Evolutionary conservation across 2,113 vertebrate genomes (phyloP).

Genomic region (Bubo scandiacus): DNA sequence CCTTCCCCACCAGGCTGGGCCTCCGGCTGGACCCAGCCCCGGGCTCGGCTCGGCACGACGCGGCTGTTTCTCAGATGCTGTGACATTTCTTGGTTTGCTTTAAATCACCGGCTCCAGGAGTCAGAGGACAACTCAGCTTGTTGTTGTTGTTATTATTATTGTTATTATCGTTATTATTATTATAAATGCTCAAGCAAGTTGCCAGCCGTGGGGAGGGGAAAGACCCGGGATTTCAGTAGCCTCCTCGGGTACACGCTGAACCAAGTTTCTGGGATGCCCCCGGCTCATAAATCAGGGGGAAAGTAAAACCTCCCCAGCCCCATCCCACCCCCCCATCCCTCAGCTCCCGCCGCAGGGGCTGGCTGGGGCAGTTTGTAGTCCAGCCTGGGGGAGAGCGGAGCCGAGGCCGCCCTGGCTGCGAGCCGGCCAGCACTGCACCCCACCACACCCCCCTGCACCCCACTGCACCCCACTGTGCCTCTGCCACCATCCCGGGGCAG

Average conservation of each 20-base stretch:
- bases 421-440: neutral
- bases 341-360: fast-evolving
- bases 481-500: fast-evolving
- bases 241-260: neutral
- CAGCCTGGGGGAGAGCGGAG: neutral
- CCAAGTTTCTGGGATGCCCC: neutral
- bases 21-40: neutral
- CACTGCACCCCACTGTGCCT: too few relatives aligned
- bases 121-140: constrained; percentile 19
- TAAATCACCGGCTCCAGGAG: neutral
- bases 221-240: neutral
- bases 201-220: constrained; percentile 33
- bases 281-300: neutral
- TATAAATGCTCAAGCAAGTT: constrained; percentile 15
- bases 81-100: neutral
- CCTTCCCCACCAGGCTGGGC: neutral
- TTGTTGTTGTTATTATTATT: neutral
- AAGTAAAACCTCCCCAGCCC: neutral
- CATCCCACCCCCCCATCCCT: neutral
- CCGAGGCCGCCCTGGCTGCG: fast-evolving
- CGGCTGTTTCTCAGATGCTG: neutral
- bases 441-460: too few relatives aligned
- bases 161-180: constrained; percentile 6
- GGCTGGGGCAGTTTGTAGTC: neutral
- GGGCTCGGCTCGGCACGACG: fast-evolving